Conservation (phyloP, 2,888 invertebrate species). For the Lagria hirta region DNA sequence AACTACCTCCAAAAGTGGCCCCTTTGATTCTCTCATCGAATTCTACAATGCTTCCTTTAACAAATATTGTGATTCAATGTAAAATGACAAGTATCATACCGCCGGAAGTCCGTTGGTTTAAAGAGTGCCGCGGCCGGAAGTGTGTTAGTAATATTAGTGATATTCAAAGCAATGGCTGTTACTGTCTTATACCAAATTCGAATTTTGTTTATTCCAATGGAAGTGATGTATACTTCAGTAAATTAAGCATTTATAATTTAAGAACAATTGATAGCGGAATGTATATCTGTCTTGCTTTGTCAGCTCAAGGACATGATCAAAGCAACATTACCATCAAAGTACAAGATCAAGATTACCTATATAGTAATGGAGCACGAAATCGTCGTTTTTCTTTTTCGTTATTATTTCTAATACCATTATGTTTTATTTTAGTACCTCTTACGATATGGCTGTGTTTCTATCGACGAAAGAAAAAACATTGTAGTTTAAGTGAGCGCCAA, state of each 20-base stretch:
- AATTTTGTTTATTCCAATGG: slow-evolving; percentile 37
- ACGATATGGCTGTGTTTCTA: slow-evolving; percentile 48
- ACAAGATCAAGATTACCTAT: slow-evolving; percentile 29
- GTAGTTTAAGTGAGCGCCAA: slow-evolving; percentile 28
- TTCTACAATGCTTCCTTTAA: slow-evolving; percentile 40
- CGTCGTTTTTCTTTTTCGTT: slow-evolving; percentile 37
- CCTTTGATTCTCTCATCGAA: slow-evolving; percentile 43
- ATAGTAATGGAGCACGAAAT: slow-evolving; percentile 20
- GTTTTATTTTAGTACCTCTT: slow-evolving; percentile 44
- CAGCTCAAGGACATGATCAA: slow-evolving; percentile 43
- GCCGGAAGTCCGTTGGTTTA: slow-evolving; percentile 49
- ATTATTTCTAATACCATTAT: slow-evolving; percentile 47
- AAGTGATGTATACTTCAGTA: slow-evolving; percentile 45
- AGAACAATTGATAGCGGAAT: slow-evolving; percentile 45
- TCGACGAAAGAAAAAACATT: slow-evolving; percentile 38
- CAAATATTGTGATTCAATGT: slow-evolving; percentile 48
- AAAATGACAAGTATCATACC: slow-evolving; percentile 46
- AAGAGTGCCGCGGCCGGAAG: slow-evolving; percentile 43
- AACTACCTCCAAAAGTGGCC: slow-evolving; percentile 41
- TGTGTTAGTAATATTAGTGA: too few relatives aligned
- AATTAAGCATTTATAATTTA: slow-evolving; percentile 47
- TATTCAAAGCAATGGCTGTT: slow-evolving; percentile 41
- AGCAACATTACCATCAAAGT: slow-evolving; percentile 44
- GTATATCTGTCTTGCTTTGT: slow-evolving; percentile 49
- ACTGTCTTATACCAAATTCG: slow-evolving; percentile 35